Evolutionary conservation across 2,888 invertebrate genomes (phyloP).

Genomic region (Taphrorychus bicolor): DNA sequence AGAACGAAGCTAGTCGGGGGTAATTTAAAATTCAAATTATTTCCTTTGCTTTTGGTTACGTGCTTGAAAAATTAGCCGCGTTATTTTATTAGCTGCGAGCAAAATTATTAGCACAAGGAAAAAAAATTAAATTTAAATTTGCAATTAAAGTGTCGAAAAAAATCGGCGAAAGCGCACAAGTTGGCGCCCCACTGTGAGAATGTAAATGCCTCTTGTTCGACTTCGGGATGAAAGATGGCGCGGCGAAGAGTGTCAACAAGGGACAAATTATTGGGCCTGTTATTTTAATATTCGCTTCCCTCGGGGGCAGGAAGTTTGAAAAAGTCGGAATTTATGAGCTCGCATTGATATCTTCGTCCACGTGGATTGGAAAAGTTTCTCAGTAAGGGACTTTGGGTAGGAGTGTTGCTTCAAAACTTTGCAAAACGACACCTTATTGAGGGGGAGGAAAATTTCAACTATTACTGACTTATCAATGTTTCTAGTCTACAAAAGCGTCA

Average conservation of each 20-base stretch:
- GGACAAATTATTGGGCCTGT: conserved; percentile 27
- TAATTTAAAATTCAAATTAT: not conserved
- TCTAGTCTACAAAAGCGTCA: too few species aligned
- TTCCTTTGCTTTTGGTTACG: not conserved
- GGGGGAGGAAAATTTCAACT: too few species aligned
- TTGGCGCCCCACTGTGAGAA: not conserved
- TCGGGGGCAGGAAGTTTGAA: not conserved
- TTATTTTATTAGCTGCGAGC: not conserved
- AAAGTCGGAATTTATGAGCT: not conserved
- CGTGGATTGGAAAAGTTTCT: not conserved
- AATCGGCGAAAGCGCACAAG: not conserved
- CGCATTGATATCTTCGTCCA: not conserved
- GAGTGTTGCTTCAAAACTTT: too few species aligned
- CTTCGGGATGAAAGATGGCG: not conserved
- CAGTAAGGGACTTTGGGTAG: not conserved
- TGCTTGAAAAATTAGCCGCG: not conserved
- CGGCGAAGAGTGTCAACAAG: conserved; percentile 13
- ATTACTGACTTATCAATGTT: too few species aligned
- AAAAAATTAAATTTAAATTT: not conserved
- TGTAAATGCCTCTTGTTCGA: not conserved
- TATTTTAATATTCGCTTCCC: conserved; percentile 7
- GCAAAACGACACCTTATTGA: too few species aligned
- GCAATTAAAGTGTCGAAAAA: not conserved
- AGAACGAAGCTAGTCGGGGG: not conserved
- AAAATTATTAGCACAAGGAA: not conserved